Conservation (phyloP, 2,113 vertebrate species). For the Leptosomus discolor region DNA sequence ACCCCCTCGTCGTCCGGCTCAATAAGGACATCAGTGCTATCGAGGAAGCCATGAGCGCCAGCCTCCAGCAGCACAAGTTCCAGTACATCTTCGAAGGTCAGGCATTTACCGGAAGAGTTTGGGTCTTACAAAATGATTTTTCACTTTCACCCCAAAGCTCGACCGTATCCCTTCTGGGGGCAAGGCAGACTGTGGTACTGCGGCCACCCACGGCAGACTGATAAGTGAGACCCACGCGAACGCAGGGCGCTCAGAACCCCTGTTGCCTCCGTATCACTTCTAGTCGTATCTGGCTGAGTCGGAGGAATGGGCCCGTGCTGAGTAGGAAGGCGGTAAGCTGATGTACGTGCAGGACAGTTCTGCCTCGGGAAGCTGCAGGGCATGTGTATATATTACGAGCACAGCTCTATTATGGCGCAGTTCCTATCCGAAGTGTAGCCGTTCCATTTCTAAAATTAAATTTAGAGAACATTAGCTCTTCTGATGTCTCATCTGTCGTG, state of each 20-base stretch:
- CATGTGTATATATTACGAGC: background rate
- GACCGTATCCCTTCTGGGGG: fast-evolving
- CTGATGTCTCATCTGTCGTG: background rate
- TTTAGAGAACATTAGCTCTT: slow-evolving; percentile 2
- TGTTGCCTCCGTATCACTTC: background rate
- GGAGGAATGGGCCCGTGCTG: background rate
- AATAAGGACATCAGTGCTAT: slow-evolving; percentile 98
- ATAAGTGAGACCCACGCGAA: background rate
- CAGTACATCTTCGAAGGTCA: slow-evolving; percentile 99
- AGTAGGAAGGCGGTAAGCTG: background rate
- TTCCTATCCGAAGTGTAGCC: background rate
- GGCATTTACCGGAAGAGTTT: background rate
- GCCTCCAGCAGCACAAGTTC: slow-evolving; percentile 97
- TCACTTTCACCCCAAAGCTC: background rate
- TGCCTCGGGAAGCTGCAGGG: background rate
- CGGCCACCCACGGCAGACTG: background rate
- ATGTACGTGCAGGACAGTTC: background rate
- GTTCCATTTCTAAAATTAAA: background rate
- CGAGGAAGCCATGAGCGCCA: slow-evolving; percentile 93
- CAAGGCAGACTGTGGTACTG: background rate
- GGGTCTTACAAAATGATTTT: background rate
- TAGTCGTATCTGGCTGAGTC: background rate
- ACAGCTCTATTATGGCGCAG: background rate
- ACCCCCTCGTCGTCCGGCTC: slow-evolving; percentile 93
- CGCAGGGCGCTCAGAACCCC: background rate